These are phyloP conservation scores for Lynx canadensis DNA, from an alignment of 2,113 vertebrate genomes.

Conservation along the genomic window DNA sequence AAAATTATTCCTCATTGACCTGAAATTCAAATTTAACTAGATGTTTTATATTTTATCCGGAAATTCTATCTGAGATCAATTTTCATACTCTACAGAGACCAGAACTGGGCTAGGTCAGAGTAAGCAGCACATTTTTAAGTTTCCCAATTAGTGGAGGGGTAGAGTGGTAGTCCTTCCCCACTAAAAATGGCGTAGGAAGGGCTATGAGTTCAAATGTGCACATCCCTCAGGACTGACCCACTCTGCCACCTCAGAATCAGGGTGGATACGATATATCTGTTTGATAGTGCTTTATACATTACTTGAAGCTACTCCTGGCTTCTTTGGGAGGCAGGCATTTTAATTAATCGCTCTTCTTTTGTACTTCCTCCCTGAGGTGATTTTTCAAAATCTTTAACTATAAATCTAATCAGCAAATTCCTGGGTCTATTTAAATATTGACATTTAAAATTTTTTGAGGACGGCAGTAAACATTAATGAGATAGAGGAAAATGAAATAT, in stretches of 20 bases:
- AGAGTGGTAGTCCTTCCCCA: background rate
- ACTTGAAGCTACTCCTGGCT: background rate
- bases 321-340: constrained; percentile 40
- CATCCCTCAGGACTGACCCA: background rate
- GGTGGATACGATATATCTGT: background rate
- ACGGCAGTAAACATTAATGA: constrained; percentile 11
- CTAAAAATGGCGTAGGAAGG: background rate
- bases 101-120: background rate
- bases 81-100: background rate
- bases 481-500: constrained; percentile 37
- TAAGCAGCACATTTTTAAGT: background rate
- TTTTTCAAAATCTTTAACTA: constrained; percentile 37
- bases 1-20: constrained; percentile 10
- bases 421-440: constrained; percentile 46
- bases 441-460: constrained; percentile 48
- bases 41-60: background rate
- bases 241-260: background rate
- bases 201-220: background rate
- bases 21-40: constrained; percentile 13
- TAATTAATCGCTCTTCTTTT: constrained; percentile 59
- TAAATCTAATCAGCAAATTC: constrained; percentile 43
- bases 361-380: background rate
- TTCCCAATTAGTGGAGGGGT: background rate
- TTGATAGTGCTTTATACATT: constrained; percentile 48
- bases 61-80: background rate